Conservation (phyloP, 64 coral and sea anemone species). For the Catalaphyllia jardinei region DNA sequence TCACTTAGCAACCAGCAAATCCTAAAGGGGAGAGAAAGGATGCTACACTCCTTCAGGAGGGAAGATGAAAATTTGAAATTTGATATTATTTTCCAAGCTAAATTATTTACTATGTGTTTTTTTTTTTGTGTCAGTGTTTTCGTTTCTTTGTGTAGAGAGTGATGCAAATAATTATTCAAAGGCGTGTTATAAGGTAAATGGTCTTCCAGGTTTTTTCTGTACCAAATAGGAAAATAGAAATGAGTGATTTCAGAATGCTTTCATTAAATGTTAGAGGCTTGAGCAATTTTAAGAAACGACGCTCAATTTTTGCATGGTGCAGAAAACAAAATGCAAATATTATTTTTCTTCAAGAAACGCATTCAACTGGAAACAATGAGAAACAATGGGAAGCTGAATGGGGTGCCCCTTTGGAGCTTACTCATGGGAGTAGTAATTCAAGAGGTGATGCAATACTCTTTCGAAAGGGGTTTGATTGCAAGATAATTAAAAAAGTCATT, state of each 20-base stretch:
- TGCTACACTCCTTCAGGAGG: background rate
- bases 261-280: no score
- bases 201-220: background rate
- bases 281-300: no score
- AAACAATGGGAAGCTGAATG: no score
- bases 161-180: conserved; percentile 10
- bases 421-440: background rate
- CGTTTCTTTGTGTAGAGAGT: background rate
- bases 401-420: background rate
- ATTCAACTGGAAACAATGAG: no score
- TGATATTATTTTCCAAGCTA: background rate
- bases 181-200: background rate
- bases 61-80: background rate
- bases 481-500: background rate
- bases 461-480: no score
- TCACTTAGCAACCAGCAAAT: no score
- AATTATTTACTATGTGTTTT: background rate
- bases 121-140: background rate
- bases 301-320: no score
- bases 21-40: background rate
- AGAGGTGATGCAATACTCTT: no score
- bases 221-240: background rate
- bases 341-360: no score
- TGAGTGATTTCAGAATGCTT: conserved; percentile 12
- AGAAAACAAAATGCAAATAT: no score